Conservation (phyloP, 2,113 vertebrate genomes). For the Excalfactoria chinensis region DNA sequence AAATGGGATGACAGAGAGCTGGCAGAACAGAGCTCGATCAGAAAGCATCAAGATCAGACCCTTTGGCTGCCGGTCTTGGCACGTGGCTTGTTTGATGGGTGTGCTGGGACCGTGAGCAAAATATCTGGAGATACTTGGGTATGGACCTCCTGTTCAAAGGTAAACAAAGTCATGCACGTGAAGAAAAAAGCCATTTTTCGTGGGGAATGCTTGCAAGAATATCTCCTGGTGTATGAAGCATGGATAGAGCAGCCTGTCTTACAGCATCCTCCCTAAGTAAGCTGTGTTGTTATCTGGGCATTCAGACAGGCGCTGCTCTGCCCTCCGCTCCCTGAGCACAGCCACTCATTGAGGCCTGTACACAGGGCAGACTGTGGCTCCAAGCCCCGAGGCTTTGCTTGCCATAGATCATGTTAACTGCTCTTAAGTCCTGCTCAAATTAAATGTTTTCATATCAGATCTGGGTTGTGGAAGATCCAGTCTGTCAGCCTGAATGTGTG, state of each 20-base stretch:
- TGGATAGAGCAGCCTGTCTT: not conserved
- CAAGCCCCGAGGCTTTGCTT: conserved; percentile 49
- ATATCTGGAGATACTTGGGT: not conserved
- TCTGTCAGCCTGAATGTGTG: conserved; percentile 45
- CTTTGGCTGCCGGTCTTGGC: too few species aligned
- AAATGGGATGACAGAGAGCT: not conserved
- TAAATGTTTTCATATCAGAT: conserved; percentile 72
- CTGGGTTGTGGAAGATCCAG: conserved; percentile 69
- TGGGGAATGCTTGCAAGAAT: not conserved
- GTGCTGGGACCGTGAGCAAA: not conserved
- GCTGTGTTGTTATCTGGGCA: not conserved
- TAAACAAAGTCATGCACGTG: not conserved
- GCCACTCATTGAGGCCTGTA: not conserved
- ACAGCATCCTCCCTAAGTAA: not conserved
- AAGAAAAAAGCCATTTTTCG: fast-evolving
- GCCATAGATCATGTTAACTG: conserved; percentile 52
- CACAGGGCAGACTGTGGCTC: not conserved
- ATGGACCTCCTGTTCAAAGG: not conserved
- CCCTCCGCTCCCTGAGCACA: not conserved
- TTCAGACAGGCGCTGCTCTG: not conserved
- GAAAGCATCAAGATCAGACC: not conserved
- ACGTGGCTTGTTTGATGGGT: not conserved
- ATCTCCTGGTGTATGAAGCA: not conserved
- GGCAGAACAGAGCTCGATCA: not conserved
- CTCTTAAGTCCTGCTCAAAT: conserved; percentile 67